Evolutionary conservation across 2,113 vertebrate genomes (phyloP).

Genomic region (Oreocharis arfaki): DNA sequence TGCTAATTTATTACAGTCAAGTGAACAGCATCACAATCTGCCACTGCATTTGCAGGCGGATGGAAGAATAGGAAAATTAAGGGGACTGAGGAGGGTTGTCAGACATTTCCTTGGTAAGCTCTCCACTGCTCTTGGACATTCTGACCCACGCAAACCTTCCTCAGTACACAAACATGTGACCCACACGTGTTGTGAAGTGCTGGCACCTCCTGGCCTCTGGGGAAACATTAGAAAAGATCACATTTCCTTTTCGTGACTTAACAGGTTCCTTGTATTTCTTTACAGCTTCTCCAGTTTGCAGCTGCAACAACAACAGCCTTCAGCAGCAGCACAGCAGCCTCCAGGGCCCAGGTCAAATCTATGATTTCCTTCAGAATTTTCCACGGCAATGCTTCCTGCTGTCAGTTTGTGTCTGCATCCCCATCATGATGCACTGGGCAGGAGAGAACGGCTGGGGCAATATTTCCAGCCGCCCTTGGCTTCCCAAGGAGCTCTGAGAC

Average conservation of each 20-base stretch:
- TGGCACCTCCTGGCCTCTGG: background rate
- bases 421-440: background rate
- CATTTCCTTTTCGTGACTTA: background rate
- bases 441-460: background rate
- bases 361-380: background rate
- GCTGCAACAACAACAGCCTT: background rate
- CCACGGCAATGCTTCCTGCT: background rate
- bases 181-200: fast-evolving
- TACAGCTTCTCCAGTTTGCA: background rate
- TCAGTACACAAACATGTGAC: fast-evolving
- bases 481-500: background rate
- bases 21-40: background rate
- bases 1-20: background rate
- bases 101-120: background rate
- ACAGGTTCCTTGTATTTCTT: background rate
- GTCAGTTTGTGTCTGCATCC: background rate
- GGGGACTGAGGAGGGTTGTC: background rate
- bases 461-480: fast-evolving
- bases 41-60: background rate
- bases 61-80: background rate
- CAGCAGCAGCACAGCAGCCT: background rate
- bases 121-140: background rate
- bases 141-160: background rate
- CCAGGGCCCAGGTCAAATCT: background rate
- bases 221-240: background rate